Conservation (phyloP, 2,888 invertebrate species). For the Synergus laeviventris region DNA sequence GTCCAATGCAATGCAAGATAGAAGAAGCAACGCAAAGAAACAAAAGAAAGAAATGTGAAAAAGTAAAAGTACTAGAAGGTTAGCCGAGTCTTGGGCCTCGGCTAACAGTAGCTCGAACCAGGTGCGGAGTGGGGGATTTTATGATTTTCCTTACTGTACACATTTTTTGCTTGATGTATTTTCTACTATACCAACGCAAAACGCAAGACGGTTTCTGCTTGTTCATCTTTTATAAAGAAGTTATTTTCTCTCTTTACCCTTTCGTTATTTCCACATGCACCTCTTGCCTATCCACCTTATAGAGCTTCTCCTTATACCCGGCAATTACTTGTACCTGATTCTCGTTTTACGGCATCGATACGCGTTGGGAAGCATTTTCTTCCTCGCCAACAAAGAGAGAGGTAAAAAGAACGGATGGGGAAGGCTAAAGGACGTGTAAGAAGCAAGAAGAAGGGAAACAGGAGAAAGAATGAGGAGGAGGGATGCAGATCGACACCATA, state of each 20-base stretch:
- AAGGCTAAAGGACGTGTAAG: constrained; percentile 6
- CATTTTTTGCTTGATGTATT: not conserved
- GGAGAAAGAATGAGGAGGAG: constrained; percentile 15
- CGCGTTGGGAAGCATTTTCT: constrained; percentile 38
- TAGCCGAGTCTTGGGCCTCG: not conserved
- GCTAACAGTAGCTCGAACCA: constrained; percentile 20
- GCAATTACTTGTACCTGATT: constrained; percentile 36
- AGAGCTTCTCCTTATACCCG: constrained; percentile 19
- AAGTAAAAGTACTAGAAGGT: not conserved
- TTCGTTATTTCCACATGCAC: constrained; percentile 23
- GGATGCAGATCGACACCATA: constrained; percentile 30
- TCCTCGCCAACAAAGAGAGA: constrained; percentile 2
- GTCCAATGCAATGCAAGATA: not conserved
- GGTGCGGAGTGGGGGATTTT: constrained; percentile 10
- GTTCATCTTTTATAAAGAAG: constrained; percentile 31
- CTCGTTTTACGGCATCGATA: constrained; percentile 35
- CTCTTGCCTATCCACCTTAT: not conserved
- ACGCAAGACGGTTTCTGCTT: constrained; percentile 2
- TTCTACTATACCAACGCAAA: not conserved
- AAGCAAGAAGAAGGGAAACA: not conserved
- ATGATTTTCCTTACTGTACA: not conserved
- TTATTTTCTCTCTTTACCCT: constrained; percentile 33
- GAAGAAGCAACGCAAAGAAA: not conserved
- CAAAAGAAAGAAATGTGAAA: not conserved
- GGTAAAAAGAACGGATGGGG: not conserved